Evolutionary conservation across 2,888 invertebrate species (phyloP), one percentile per base, ranked within the genome.

Genomic region (Sarcophaga variegata): DNA sequence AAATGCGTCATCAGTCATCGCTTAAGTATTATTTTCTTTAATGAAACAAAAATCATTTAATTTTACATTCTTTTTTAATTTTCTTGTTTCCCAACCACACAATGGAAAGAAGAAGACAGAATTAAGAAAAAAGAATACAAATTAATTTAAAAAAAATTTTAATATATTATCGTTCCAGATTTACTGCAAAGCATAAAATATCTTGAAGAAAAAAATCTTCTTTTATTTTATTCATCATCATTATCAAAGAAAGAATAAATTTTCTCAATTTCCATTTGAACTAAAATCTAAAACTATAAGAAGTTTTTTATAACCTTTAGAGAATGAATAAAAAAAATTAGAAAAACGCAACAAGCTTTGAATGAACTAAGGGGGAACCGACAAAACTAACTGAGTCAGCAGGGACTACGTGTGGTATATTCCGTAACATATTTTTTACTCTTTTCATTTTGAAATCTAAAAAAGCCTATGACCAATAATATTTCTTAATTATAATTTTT

Each of bases 241-340:
- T 75, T 69, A 81, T 75, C 75, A 81, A 81, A 69, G 49, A 47
- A 67, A 63, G 54, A 81, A n/a, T 49, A 74, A 49, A 22, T 69
- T 54, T 59, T n/a, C 64, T 20, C 27, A 27, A 60, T 37, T 63
- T 69, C n/a, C n/a, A 12, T 69, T 72, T 72, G 37, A 37, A 49
- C 49, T 49, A 4, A 49, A 49, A 49, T 49, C 14, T 11, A 11
- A 49, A 49, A 66, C 4, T 25, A 25, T 54, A 69, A 75, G 37
- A 63, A 75, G 69, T 37, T 62, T 69, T 74, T 66, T 62, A 60
- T n/a, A 14, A 59, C 60, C 12, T 27, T 27, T 1, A 74, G 60
- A 49, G 45, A 80, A 20, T n/a, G n/a, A 12, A 59, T 60, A 37
- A 12, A 22, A 22, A 25, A 12, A 66, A 22, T 49, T 8, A 3